These are phyloP conservation scores for Odontocerum albicorne DNA, from an alignment of 2,888 invertebrate genomes.

Conservation along the genomic window DNA sequence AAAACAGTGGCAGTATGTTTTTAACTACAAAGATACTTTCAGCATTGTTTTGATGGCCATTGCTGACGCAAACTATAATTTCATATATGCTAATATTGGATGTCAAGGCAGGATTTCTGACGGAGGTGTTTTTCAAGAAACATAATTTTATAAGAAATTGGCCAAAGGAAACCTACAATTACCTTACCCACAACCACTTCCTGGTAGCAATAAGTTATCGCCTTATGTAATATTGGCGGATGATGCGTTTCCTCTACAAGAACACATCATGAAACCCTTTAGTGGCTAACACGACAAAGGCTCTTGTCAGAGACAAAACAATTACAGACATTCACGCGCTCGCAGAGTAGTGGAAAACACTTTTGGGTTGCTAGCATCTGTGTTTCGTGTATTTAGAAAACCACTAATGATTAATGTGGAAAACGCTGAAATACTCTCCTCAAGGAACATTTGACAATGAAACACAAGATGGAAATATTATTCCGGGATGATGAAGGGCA, in stretches of 20 bases:
- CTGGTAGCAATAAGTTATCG: background rate
- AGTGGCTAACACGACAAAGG: background rate
- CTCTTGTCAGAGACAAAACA: background rate
- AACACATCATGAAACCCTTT: conserved; percentile 6
- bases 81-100: conserved; percentile 1
- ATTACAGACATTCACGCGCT: conserved; percentile 6
- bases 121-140: conserved; percentile 4
- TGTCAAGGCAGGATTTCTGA: conserved; percentile 12
- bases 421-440: background rate
- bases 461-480: no score
- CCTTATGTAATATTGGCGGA: background rate
- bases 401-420: background rate
- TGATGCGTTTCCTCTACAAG: background rate
- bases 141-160: background rate
- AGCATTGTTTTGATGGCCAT: conserved; percentile 6
- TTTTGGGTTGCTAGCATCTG: conserved; percentile 1
- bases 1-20: background rate
- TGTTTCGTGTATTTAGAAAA: background rate
- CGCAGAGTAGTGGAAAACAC: conserved; percentile 8
- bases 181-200: background rate
- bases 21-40: background rate
- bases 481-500: no score
- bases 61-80: conserved; percentile 6
- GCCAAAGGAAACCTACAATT: background rate
- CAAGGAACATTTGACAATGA: no score